phyloP scores from a whole-genome alignment of 2,113 vertebrate genomes.

The Serinus canaria region DNA sequence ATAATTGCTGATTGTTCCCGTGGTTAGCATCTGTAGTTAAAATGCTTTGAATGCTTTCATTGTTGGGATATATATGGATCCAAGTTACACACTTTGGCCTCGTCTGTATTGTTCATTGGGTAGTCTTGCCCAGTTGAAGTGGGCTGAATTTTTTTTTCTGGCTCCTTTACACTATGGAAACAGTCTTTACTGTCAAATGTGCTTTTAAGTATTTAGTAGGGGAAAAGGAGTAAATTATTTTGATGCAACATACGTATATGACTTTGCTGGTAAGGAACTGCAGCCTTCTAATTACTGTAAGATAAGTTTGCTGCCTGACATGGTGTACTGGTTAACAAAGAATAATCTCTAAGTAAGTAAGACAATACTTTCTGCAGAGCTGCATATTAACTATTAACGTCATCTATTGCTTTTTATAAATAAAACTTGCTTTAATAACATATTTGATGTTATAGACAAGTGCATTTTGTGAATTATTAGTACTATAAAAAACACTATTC shows the following conservation, averaged over 20 bases:
- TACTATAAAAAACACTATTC: background rate
- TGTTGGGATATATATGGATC: background rate
- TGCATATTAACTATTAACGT: background rate
- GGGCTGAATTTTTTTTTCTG: accelerated
- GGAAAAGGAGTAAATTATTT: background rate
- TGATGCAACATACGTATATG: background rate
- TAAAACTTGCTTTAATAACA: background rate
- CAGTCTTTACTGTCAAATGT: background rate
- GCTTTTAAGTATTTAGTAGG: background rate
- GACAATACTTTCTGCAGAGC: background rate
- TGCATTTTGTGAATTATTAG: background rate
- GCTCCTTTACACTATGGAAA: background rate
- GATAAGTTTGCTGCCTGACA: background rate
- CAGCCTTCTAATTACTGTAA: background rate
- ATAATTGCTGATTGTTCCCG: background rate
- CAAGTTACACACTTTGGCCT: background rate
- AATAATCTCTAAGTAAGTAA: accelerated
- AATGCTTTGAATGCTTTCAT: background rate
- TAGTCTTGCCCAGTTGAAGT: background rate
- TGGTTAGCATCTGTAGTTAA: background rate
- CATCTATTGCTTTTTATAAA: background rate
- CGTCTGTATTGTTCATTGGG: background rate
- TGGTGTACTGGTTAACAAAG: background rate
- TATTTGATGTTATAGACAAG: background rate
- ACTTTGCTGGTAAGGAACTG: background rate